Evolutionary conservation across 2,797 vertebrate genomes (phyloP).

Genomic region (Aulostomus chinensis): DNA sequence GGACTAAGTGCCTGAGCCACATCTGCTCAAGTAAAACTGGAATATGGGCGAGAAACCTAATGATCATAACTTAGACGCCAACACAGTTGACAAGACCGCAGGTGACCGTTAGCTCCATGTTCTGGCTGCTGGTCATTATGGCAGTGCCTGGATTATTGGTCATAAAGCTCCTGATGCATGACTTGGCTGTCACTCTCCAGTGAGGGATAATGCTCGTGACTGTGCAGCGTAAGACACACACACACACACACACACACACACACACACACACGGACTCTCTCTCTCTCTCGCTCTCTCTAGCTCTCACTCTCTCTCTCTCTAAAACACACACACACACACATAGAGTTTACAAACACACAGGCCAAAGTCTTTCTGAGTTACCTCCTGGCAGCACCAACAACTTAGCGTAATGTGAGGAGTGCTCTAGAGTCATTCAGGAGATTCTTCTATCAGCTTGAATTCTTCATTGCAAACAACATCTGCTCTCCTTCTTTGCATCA

Average conservation of each 20-base stretch:
- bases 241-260: too few relatives aligned
- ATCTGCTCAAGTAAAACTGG: conserved; percentile 4
- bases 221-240: conserved; percentile 12
- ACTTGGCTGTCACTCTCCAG: conserved; percentile 16
- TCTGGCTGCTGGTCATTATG: background rate
- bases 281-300: too few relatives aligned
- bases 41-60: conserved; percentile 15
- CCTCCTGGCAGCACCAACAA: conserved; percentile 42
- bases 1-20: too few relatives aligned
- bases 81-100: conserved; percentile 4
- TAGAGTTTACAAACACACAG: too few relatives aligned
- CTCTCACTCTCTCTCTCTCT: too few relatives aligned
- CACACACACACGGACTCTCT: too few relatives aligned
- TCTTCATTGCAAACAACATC: conserved; percentile 80
- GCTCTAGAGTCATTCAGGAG: conserved; percentile 47
- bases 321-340: too few relatives aligned
- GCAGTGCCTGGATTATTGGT: conserved; percentile 16
- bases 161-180: background rate
- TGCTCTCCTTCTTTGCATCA: conserved; percentile 49
- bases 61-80: background rate
- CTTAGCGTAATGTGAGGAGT: conserved; percentile 64
- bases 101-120: conserved; percentile 17
- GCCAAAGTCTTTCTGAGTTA: too few relatives aligned
- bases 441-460: conserved; percentile 67
- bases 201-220: conserved; percentile 12